Base-by-base conservation (phyloP, 1,140 invertebrate species). In the Eufriesea mexicana region DNA sequence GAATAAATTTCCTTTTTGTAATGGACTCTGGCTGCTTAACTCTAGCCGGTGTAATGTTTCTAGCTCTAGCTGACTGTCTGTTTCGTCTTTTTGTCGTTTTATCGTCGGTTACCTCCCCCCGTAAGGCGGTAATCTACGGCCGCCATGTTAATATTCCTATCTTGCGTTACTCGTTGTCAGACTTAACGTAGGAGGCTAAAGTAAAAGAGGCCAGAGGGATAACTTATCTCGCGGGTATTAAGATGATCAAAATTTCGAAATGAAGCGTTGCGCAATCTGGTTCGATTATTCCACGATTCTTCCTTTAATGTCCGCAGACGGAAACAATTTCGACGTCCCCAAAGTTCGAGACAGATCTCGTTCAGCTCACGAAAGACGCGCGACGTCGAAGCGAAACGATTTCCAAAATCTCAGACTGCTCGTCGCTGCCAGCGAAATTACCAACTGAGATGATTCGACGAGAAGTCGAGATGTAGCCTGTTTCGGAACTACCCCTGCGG, bases 1-100 rank as follows among this genome's bases (percentile, higher is more conserved):
- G 79, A 76, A 82, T 76, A 82, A 82, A 82, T 82, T 82, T 76
- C 62, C 62, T 76, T 82, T 67, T 76, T 67, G 25, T 64, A 28
- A 59, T 51, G 61, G 72, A 68, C 20, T 20, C 79, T 9, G 71
- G 45, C 16, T 54, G 42, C 45, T 81, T 81, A 74, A 49, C 79
- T n/a, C 59, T 73, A 18, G 35, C 12, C 59, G 51, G 25, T 20
- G 20, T 47, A 28, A 18, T 6, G 20, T 74, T 20, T 25, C 55
- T n/a, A 23, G 8, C 23, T 0, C 6, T 14, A 14, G 20, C 7
- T n/a, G 9, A 10, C 4, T 2, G 47, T 9, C 6, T 23, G 23
- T 18, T 28, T 45, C 12, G 18, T 59, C 54, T 57, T 7, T 35
- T n/a, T 10, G 16, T 28, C 18, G 14, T 57, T 73, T 73, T 45